Percentiles rank a stretch among this genome's conserved stretches.
These are phyloP conservation scores for Lordiphosa clarofinis DNA, from an alignment of 1,140 invertebrate species.

Conservation along the genomic window DNA sequence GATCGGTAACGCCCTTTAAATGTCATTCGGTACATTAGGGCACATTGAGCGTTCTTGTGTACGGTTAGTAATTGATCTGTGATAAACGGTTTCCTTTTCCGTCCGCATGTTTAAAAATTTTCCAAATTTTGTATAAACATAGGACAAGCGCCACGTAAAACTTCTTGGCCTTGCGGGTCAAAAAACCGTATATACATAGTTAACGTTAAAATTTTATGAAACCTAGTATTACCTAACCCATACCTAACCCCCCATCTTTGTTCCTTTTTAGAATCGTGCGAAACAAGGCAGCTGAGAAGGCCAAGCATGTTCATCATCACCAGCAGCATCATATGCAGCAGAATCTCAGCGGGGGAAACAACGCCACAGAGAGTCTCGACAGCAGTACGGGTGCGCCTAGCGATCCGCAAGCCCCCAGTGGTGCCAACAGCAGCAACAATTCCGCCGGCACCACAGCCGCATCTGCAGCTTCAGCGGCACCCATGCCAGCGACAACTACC, in stretches of 20 bases:
- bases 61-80: no score
- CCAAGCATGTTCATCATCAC: conserved; percentile 92
- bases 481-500: conserved; percentile 70
- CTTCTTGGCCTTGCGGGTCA: background rate
- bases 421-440: conserved; percentile 25
- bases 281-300: conserved; percentile 97
- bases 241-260: background rate
- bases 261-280: conserved; percentile 91
- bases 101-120: no score
- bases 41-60: no score
- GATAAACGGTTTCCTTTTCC: no score
- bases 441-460: conserved; percentile 20
- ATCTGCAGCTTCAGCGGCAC: conserved; percentile 39
- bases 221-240: background rate
- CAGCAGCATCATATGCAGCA: conserved; percentile 80
- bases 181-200: background rate
- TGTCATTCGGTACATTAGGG: no score
- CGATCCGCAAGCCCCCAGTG: conserved; percentile 28
- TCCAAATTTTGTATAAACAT: no score
- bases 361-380: conserved; percentile 79
- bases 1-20: no score
- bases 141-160: background rate
- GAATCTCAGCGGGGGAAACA: conserved; percentile 57
- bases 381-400: conserved; percentile 51
- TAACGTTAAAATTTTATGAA: no score